phyloP scores from a whole-genome alignment of 2,113 vertebrate species.

The Morone chrysops region DNA sequence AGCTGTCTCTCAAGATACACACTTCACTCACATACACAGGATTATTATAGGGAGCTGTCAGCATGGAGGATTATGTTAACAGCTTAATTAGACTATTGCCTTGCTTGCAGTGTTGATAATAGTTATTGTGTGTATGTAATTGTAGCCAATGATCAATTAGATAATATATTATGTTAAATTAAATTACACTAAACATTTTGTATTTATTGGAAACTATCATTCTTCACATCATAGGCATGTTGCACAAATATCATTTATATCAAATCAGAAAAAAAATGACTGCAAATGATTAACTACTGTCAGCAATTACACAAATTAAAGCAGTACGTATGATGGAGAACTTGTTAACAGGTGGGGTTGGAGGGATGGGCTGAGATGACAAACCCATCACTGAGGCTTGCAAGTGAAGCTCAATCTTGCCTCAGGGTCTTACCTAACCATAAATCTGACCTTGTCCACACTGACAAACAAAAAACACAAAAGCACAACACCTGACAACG shows the following conservation, averaged over 20 bases:
- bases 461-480: slow-evolving; percentile 4
- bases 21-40: slow-evolving; percentile 53
- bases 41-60: slow-evolving; percentile 66
- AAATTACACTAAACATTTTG: slow-evolving; percentile 21
- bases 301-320: slow-evolving; percentile 5
- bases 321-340: neutral
- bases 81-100: slow-evolving; percentile 67
- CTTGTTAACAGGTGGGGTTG: slow-evolving; percentile 3
- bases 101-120: slow-evolving; percentile 57
- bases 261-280: neutral
- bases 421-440: slow-evolving; percentile 11
- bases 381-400: neutral
- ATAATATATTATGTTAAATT: slow-evolving; percentile 38
- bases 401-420: slow-evolving; percentile 10
- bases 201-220: neutral
- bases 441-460: slow-evolving; percentile 40
- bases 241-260: neutral
- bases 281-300: neutral
- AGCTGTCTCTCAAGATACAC: slow-evolving; percentile 55
- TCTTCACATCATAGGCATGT: slow-evolving; percentile 13
- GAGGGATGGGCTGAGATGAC: slow-evolving; percentile 1
- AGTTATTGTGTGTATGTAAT: slow-evolving; percentile 52
- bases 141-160: slow-evolving; percentile 64
- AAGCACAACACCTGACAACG: slow-evolving; percentile 24
- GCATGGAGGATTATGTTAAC: slow-evolving; percentile 64